Conservation (phyloP, 2,113 vertebrate species). For the Rynchops niger region DNA sequence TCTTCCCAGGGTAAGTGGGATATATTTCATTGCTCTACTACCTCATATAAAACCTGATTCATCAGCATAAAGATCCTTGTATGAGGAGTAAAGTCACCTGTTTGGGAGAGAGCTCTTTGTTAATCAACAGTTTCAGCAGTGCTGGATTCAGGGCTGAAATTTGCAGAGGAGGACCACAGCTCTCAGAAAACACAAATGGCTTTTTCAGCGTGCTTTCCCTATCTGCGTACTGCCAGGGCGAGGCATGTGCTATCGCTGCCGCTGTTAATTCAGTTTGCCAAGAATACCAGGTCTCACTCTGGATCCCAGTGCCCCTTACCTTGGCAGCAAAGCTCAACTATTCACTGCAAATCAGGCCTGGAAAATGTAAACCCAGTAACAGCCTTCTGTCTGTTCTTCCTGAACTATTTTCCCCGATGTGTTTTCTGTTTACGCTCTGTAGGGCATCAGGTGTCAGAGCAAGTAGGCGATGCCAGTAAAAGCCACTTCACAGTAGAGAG, state of each 20-base stretch:
- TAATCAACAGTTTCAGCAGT: background rate
- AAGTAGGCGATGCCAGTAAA: conserved; percentile 52
- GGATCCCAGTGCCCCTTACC: background rate
- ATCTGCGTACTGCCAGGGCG: background rate
- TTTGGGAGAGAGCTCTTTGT: background rate
- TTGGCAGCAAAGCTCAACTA: background rate
- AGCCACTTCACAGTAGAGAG: conserved; percentile 38
- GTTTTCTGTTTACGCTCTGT: conserved; percentile 44
- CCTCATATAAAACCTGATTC: background rate
- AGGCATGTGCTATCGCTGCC: background rate
- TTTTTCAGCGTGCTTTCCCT: background rate
- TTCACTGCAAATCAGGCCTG: conserved; percentile 23
- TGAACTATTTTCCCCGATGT: background rate
- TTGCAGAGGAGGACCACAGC: background rate
- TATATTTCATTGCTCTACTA: background rate
- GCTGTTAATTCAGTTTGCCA: background rate
- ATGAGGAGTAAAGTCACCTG: background rate
- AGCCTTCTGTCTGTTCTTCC: conserved; percentile 40
- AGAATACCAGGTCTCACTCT: background rate
- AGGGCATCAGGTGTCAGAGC: conserved; percentile 45
- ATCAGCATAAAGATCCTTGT: background rate
- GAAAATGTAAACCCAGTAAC: conserved; percentile 49
- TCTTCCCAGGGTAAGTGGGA: background rate
- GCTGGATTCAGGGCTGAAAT: background rate
- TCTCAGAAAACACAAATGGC: background rate